Evolutionary conservation across 2,888 invertebrate species (phyloP).

Genomic region (Ochropleura plecta): DNA sequence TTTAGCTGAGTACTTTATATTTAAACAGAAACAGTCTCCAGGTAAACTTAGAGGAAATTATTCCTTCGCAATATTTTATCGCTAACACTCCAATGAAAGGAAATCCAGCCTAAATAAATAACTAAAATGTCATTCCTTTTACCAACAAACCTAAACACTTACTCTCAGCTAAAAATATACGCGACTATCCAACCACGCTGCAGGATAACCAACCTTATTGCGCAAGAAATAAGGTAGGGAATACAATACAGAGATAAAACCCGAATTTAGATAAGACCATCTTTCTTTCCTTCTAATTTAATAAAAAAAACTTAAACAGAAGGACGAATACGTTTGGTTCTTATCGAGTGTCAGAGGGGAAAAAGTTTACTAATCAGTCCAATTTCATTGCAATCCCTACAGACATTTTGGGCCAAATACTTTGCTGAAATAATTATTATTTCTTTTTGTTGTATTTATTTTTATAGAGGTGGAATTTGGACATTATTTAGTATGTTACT

Average conservation of each 20-base stretch:
- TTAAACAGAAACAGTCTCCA: not conserved
- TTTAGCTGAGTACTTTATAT: not conserved
- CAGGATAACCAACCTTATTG: not conserved
- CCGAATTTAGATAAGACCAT: constrained; percentile 28
- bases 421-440: constrained; percentile 41
- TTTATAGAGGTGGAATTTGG: not conserved
- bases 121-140: constrained; percentile 15
- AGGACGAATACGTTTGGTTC: constrained; percentile 16
- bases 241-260: not conserved
- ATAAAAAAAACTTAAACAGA: constrained; percentile 50
- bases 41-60: not conserved
- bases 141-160: constrained; percentile 15
- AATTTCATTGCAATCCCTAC: constrained; percentile 49
- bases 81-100: constrained; percentile 6
- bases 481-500: too few relatives aligned
- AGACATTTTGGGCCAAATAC: constrained; percentile 33
- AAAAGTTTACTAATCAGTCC: constrained; percentile 59
- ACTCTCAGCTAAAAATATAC: constrained; percentile 15
- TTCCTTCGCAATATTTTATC: constrained; percentile 6
- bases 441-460: constrained; percentile 32
- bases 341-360: constrained; percentile 52
- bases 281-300: constrained; percentile 56
- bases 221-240: constrained; percentile 1
- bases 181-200: not conserved
- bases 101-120: constrained; percentile 35